Evolutionary conservation across 2,888 invertebrate species (phyloP), one percentile per base, ranked within the genome.

Genomic region (Andrena praecox): DNA sequence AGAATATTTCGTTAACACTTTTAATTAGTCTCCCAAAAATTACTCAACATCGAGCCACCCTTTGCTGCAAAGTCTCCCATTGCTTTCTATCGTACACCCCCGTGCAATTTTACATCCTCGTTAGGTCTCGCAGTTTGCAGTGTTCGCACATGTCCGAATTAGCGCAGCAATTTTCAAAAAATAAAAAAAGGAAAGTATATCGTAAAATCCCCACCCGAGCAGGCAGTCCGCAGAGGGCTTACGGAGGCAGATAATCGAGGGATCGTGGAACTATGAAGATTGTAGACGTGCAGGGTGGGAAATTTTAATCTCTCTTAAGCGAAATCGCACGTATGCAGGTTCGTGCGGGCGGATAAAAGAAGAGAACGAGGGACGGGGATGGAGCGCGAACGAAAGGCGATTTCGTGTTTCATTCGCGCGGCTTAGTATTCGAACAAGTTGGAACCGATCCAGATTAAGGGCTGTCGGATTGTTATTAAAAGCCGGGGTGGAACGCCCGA

Each of bases 361-460:
- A 6, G 2, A 29, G 6, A 16, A 42, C 16, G 42, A 16, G 42
- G 42, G 4, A 4, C 16, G 12, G 42, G 42, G 42, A 42, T 42
- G 4, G 27, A 27, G 8, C 48, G 42, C 48, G 59, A 35, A 12
- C 35, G 29, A 50, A 72, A 54, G 5, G 48, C 50, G 60, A 67
- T 48, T 10, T 67, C 62, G 54, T 72, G 20, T 52, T 52, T 67
- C 48, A 62, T 60, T 62, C 72, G 59, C 62, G 59, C 63, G 63
- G 72, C 77, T 73, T 77, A 69, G 82, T 72, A 76, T 68, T 70
- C 66, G 76, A 70, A 73, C 69, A 77, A 81, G 72, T 82, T 83
- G 83, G 83, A 83, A 83, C 77, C 77, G 62, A 81, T 83, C 83
- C 83, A 83, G 83, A 82, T 82, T 81, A 83, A 81, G 62, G 70